Percentiles rank a stretch among this genome's conserved stretches.
Evolutionary conservation across 1,140 invertebrate genomes (phyloP).

Genomic region (Orchestia grillus): DNA sequence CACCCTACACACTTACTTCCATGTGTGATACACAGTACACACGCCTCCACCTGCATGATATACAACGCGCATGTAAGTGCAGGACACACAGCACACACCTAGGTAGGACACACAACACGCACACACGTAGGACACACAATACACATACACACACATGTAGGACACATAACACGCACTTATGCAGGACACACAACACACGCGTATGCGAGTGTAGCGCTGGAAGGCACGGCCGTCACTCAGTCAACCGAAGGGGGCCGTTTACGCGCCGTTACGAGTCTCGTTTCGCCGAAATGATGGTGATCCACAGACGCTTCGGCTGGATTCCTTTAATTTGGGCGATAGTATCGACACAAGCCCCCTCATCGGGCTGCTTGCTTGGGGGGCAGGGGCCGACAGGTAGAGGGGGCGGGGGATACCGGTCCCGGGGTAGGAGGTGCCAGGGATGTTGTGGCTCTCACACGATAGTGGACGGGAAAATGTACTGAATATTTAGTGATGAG

Average conservation of each 20-base stretch:
- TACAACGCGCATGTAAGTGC: not conserved
- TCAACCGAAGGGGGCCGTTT: not conserved
- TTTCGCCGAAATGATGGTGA: slow-evolving; percentile 25
- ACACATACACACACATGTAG: not conserved
- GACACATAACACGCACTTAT: not conserved
- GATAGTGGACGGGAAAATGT: not conserved
- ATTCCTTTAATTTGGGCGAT: slow-evolving; percentile 41
- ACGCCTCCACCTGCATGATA: no score
- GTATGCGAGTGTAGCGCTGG: not conserved
- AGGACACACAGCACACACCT: no score
- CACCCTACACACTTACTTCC: no score
- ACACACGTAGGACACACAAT: not conserved
- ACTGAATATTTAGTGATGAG: not conserved
- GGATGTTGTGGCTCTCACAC: not conserved
- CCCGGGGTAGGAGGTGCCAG: not conserved
- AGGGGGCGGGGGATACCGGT: not conserved
- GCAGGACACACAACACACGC: no score
- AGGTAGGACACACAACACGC: not conserved
- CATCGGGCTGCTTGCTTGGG: not conserved
- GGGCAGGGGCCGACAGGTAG: not conserved
- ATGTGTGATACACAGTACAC: no score
- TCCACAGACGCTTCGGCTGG: not conserved
- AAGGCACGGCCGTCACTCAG: slow-evolving; percentile 3
- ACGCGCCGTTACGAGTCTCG: slow-evolving; percentile 32
- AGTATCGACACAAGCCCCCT: slow-evolving; percentile 3